A percentile compares a stretch with the other conserved stretches of the same genome.
Conservation (phyloP, 1,140 invertebrate species). For the Heliconius melpomene region DNA sequence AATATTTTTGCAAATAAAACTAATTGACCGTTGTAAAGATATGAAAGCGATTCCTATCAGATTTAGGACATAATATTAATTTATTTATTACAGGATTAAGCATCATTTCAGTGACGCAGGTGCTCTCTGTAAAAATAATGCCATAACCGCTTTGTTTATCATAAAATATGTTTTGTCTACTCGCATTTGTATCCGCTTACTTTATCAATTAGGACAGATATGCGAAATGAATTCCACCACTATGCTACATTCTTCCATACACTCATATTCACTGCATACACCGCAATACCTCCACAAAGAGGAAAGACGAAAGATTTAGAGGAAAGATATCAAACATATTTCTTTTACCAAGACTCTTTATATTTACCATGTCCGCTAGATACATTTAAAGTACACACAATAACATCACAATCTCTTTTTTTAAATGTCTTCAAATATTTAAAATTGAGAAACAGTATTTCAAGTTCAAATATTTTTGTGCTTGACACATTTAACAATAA, state of each 20-base stretch:
- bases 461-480: no score
- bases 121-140: not conserved
- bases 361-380: no score
- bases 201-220: not conserved
- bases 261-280: no score
- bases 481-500: no score
- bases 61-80: constrained; percentile 14
- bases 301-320: no score
- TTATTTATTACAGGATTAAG: constrained; percentile 1
- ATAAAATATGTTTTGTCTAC: not conserved
- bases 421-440: no score
- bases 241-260: no score
- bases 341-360: no score
- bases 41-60: not conserved
- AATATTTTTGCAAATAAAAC: constrained; percentile 3
- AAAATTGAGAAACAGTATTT: no score
- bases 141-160: not conserved
- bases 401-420: not conserved
- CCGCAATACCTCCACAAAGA: no score
- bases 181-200: not conserved
- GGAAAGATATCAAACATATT: no score
- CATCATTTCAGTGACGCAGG: not conserved
- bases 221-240: no score
- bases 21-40: constrained; percentile 14
- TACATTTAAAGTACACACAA: not conserved